Percentiles rank a stretch among this genome's conserved stretches.
Conservation (phyloP, 2,113 vertebrate species). For the Anthoscopus minutus region DNA sequence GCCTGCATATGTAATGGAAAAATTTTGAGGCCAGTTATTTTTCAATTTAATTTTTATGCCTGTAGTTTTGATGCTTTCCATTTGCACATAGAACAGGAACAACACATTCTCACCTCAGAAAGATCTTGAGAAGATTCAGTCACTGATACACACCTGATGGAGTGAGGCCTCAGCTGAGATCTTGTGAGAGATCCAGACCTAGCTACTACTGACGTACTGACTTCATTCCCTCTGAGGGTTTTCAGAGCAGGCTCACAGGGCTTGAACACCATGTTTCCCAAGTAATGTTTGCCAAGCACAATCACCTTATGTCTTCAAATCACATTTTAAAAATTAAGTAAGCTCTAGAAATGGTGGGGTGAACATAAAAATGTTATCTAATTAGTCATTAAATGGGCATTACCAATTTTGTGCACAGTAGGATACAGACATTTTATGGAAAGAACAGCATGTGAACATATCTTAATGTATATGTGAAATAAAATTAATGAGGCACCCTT, state of each 20-base stretch:
- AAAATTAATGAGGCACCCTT: neutral
- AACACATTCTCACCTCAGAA: neutral
- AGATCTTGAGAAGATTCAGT: neutral
- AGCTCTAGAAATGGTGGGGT: neutral
- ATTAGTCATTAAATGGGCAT: neutral
- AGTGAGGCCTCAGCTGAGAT: neutral
- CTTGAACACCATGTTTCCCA: neutral
- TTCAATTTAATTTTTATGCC: neutral
- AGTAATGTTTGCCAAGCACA: neutral
- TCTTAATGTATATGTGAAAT: neutral
- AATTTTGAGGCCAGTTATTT: neutral
- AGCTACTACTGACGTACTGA: fast-evolving
- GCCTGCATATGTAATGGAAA: neutral
- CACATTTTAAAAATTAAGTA: neutral
- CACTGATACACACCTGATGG: neutral
- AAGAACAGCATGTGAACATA: neutral
- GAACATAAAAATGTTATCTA: neutral
- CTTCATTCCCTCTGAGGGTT: neutral
- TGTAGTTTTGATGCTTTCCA: neutral
- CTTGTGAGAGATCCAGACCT: neutral
- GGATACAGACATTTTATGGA: neutral
- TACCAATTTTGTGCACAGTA: neutral
- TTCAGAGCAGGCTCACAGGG: neutral
- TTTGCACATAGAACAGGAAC: neutral
- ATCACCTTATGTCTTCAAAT: neutral